Conservation (phyloP, 2,888 invertebrate genomes). For the Eupithecia vulgata region DNA sequence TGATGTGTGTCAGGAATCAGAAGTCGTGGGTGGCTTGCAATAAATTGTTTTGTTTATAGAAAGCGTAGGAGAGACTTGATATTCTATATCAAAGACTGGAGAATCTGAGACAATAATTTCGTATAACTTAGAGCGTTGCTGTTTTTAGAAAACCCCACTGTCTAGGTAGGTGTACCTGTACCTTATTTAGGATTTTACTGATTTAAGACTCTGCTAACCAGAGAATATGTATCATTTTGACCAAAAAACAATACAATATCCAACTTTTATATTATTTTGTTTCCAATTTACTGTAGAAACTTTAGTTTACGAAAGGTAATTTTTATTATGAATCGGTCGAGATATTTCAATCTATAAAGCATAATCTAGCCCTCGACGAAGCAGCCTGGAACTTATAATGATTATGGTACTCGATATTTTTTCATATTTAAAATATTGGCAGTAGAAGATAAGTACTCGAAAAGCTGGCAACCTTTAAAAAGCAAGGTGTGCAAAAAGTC, state of each 20-base stretch:
- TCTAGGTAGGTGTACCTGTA: no score
- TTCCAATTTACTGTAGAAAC: background rate
- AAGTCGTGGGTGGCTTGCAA: conserved; percentile 23
- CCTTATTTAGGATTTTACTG: no score
- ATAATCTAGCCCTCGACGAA: no score
- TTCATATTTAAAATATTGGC: background rate
- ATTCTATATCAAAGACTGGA: background rate
- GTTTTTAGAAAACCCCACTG: no score
- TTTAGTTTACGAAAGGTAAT: background rate
- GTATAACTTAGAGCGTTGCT: background rate
- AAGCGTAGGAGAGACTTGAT: conserved; percentile 13
- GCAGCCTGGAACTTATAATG: background rate
- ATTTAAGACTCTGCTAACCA: no score
- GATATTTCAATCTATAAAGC: no score
- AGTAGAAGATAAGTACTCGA: background rate
- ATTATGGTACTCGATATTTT: background rate
- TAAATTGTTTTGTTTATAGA: conserved; percentile 18
- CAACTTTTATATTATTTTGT: background rate
- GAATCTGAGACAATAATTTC: background rate
- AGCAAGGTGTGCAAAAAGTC: conserved; percentile 9
- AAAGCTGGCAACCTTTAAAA: conserved; percentile 7
- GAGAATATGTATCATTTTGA: no score
- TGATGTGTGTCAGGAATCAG: conserved; percentile 25
- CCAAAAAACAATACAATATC: no score
- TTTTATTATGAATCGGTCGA: no score